A percentile compares a stretch with the other conserved stretches of the same genome.
Evolutionary conservation across 2,797 vertebrate genomes (phyloP).

Genomic region (Halcyon leucocephala): DNA sequence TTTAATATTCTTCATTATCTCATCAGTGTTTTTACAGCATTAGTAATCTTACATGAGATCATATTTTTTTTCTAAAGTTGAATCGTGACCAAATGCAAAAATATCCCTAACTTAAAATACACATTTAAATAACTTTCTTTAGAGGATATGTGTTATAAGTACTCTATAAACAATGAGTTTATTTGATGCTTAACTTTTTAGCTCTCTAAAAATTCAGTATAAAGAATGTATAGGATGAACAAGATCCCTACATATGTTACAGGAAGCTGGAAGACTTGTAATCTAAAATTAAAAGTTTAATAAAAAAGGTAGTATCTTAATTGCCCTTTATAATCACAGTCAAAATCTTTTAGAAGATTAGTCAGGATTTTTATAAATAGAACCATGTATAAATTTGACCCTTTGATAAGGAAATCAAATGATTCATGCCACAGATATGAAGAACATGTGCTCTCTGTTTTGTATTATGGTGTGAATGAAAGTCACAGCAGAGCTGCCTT

Average conservation of each 20-base stretch:
- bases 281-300: not conserved
- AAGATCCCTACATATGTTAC: not conserved
- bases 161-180: not conserved
- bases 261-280: not conserved
- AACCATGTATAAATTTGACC: not conserved
- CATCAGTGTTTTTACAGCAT: not conserved
- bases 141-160: not conserved
- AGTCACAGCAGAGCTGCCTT: not conserved
- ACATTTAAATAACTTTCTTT: not conserved
- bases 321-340: not conserved
- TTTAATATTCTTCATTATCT: not conserved
- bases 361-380: not conserved
- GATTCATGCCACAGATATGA: not conserved
- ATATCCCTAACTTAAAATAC: not conserved
- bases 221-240: not conserved
- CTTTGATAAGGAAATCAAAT: not conserved
- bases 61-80: not conserved
- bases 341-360: not conserved
- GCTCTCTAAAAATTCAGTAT: not conserved
- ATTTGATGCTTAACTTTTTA: not conserved
- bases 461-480: not conserved
- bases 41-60: not conserved
- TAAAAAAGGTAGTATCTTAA: not conserved
- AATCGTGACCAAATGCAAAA: not conserved
- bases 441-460: not conserved